Percentiles rank a stretch among this genome's conserved stretches.
These are phyloP conservation scores for Tursiops truncatus DNA, from an alignment of 2,113 vertebrate species.

Conservation along the genomic window DNA sequence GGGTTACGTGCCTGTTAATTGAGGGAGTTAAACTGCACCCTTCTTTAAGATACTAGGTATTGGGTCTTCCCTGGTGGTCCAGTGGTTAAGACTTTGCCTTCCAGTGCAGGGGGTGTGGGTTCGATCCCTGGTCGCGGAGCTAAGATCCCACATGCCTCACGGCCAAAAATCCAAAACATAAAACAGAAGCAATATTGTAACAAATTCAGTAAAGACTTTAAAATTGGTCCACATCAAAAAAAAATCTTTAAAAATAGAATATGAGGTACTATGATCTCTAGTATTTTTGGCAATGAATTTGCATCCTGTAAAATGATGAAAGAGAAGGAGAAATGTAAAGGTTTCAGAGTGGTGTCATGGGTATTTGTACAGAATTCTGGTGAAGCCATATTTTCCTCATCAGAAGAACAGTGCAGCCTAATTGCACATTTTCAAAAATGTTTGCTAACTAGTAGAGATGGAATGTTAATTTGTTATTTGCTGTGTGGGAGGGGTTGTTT, in stretches of 20 bases:
- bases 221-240: no score
- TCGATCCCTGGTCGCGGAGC: no score
- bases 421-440: background rate
- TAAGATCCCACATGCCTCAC: no score
- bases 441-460: background rate
- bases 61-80: no score
- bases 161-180: no score
- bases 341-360: fast-evolving
- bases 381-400: background rate
- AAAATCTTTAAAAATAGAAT: no score
- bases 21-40: background rate
- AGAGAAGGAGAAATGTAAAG: background rate
- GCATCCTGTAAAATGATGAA: background rate
- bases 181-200: no score
- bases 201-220: no score
- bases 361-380: background rate
- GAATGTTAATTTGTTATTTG: background rate
- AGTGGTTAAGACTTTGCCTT: no score
- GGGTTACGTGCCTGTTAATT: fast-evolving
- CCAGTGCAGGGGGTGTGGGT: no score
- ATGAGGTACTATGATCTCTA: background rate
- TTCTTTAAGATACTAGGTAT: background rate
- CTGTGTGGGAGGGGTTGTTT: background rate
- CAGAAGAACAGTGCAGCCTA: background rate
- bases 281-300: background rate